Base-by-base conservation (phyloP, 92 coral and sea anemone genomes). In the Parazoanthus swiftii region DNA sequence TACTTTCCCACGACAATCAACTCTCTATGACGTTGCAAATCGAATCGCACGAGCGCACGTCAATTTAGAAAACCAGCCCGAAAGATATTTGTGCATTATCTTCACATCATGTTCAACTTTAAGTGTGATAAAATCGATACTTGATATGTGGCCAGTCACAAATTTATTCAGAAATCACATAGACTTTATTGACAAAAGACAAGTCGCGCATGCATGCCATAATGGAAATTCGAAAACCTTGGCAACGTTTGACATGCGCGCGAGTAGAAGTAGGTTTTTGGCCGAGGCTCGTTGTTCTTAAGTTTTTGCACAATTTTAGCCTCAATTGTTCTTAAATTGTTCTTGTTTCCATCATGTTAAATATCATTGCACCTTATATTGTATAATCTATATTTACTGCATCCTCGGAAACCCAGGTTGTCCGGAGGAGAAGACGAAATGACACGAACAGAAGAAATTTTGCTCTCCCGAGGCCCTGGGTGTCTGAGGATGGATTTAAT, bases 11-110 rank as follows among this genome's bases (percentile, higher is more conserved):
- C 66, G 39, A 43, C 59, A 26, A 84, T 71, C 0, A 54, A 35
- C 46, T 38, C 51, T 68, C 46, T 84, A 54, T 72, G 87, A 84
- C 87, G 87, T 51, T 46, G 37, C 36, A 82, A 67, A 46, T 71
- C 23, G 87, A 71, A 23, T 50, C 25, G 43, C 39, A 18, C 35
- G 38, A 51, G 18, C 36, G 82, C 20, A 23, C 16, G 26, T 72
- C 38, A 16, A 21, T 33, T 9, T 23, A 5, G 9, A 39, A 20
- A 76, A 76, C 14, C 54, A 39, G 80, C 80, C 46, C 7, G 80
- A 39, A 37, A 37, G 25, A 18, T 11, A 76, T 38, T 9, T 11
- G 44, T 3, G 46, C 20, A 39, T 74, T 35, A 18, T 13, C 70
- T 20, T 63, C 46, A 36, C 78, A 36, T 74, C 43, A 16, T 74